These are phyloP conservation scores for Cryptus armator DNA, from an alignment of 2,888 invertebrate genomes.

Conservation along the genomic window DNA sequence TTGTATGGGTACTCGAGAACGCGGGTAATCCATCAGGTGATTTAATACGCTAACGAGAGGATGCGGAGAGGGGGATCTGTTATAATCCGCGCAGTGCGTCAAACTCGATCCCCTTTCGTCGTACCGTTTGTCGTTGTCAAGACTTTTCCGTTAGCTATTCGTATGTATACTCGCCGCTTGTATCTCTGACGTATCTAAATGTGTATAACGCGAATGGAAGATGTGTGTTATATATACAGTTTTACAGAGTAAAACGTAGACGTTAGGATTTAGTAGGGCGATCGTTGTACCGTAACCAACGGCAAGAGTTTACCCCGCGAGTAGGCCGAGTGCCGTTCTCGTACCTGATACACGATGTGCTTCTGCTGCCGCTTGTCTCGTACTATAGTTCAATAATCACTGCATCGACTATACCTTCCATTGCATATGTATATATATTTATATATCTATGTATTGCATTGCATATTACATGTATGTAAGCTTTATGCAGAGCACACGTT, in stretches of 20 bases:
- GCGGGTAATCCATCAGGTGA: neutral
- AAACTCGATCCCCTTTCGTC: constrained; percentile 44
- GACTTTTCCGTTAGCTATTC: constrained; percentile 42
- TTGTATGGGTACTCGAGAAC: neutral
- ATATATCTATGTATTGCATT: neutral
- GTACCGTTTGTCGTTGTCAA: constrained; percentile 36
- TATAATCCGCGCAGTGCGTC: constrained; percentile 51
- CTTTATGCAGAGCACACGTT: constrained; percentile 20
- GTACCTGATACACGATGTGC: constrained; percentile 36
- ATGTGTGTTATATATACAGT: constrained; percentile 20
- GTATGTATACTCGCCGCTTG: constrained; percentile 34
- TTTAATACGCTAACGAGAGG: neutral
- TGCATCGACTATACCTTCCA: neutral
- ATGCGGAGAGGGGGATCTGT: neutral
- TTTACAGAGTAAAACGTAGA: constrained; percentile 42
- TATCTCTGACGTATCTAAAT: constrained; percentile 27
- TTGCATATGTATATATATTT: neutral
- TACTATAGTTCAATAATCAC: neutral
- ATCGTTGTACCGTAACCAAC: constrained; percentile 67
- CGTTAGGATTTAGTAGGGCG: constrained; percentile 64
- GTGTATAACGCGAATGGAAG: neutral
- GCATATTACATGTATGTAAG: neutral
- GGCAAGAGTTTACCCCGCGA: constrained; percentile 64
- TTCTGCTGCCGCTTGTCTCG: constrained; percentile 34
- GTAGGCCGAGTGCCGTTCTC: constrained; percentile 63